Base-by-base conservation (phyloP, 2,888 invertebrate species). In the Drosophila melanosoma region DNA sequence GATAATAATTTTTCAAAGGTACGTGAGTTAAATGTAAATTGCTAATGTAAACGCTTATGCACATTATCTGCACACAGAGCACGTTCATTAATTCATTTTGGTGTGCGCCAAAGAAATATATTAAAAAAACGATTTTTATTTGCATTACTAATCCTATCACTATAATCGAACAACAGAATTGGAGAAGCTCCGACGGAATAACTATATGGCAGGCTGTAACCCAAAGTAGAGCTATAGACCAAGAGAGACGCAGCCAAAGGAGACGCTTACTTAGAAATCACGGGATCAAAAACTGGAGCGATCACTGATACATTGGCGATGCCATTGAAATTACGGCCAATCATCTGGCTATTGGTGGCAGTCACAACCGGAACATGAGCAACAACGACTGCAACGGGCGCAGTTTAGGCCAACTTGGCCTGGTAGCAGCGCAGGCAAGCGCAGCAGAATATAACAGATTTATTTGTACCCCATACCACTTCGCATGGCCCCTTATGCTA, bases 251-350 rank as follows among this genome's bases (percentile, higher is more conserved):
- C 62, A 38, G 71, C 75, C 26, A 26, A 26, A 26, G 26, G 26
- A 26, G 26, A 26, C 26, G 26, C 26, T 26, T 2, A 26, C 0
- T 26, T 26, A 26, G 26, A 26, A 26, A 26, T 26, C 26, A 26
- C 26, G 26, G 87, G 88, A 15, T 1, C 26, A 26, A 26, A 2
- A 26, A 2, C 26, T 26, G 29, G 29, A 29, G 61, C 61, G n/a
- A 62, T 54, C 45, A 64, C 57, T 17, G n/a, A 81, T 81, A 29
- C 80, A 20, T 72, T 26, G 1, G 90, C 87, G 48, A 90, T 86
- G 8, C 90, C 85, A 79, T 91, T 91, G 74, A 71, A 82, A 63
- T 91, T 91, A 33, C 89, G 74, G 33, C 87, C 85, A 67, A 90
- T 48, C 60, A 83, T 76, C 74, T 90, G 90, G 33, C 83, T 88